Conservation (phyloP, 2,888 invertebrate genomes). For the Deilephila porcellus region DNA sequence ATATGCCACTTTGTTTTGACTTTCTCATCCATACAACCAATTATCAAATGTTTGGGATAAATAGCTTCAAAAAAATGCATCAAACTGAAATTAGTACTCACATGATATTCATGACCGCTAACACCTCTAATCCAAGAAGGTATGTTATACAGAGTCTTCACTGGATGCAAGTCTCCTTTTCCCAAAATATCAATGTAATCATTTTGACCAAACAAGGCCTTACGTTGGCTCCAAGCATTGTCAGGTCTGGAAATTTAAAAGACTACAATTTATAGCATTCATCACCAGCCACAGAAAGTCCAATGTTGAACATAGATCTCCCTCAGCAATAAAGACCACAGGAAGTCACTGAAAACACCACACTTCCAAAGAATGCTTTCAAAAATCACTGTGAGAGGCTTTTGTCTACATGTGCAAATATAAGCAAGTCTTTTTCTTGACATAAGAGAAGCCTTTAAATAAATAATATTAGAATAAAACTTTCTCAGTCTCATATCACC, state of each 20-base stretch:
- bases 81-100: slow-evolving; percentile 56
- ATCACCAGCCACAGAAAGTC: too few species aligned
- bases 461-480: too few species aligned
- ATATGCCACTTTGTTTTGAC: background rate
- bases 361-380: too few species aligned
- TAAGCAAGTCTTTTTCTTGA: too few species aligned
- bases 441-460: too few species aligned
- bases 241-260: slow-evolving; percentile 82
- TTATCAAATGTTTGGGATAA: background rate
- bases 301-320: too few species aligned
- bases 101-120: slow-evolving; percentile 92
- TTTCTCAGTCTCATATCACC: too few species aligned
- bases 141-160: slow-evolving; percentile 92
- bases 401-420: too few species aligned
- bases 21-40: background rate
- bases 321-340: too few species aligned
- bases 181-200: slow-evolving; percentile 99
- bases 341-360: too few species aligned
- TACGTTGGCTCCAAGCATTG: slow-evolving; percentile 90
- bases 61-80: too few species aligned
- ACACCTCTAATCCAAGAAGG: slow-evolving; percentile 96
- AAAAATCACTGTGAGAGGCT: too few species aligned
- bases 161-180: slow-evolving; percentile 91
- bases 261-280: background rate
- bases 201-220: slow-evolving; percentile 96